Base-by-base conservation (phyloP, 2,113 vertebrate genomes). In the Eurystomus gularis region DNA sequence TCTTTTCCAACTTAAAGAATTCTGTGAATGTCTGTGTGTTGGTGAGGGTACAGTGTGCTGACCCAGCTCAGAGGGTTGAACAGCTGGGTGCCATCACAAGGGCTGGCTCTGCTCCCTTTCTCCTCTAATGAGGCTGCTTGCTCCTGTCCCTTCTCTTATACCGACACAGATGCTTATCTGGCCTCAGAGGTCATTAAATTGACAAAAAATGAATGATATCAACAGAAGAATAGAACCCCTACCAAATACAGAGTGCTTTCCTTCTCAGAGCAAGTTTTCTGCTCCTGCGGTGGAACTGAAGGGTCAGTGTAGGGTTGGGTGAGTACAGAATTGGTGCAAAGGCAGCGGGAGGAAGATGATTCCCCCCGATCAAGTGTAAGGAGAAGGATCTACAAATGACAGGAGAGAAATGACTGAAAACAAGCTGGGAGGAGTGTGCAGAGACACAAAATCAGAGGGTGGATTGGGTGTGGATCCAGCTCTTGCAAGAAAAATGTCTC, bases 401-500 rank as follows among this genome's bases (percentile, higher is more conserved):
- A 51, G 24, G 17, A 7, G 60, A 51, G 51, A 31, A 49, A 29
- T 9, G 12, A 16, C 24, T 24, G 66, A n/a, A 35, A 48, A 73
- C 17, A 42, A 55, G 25, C 11, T n/a, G 14, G 35, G 13, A 10
- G 40, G 6, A 55, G 55, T 11, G 21, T 11, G 29, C 1, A 3
- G 35, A 33, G 49, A 17, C 0, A 2, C 55, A 48, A 9, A 31
- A 35, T 37, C 1, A 4, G 51, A 39, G 42, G n/a, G n/a, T n/a
- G n/a, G n/a, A n/a, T n/a, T n/a, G n/a, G 52, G 11, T 28, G 26
- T 7, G 37, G 52, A 51, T 66, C 44, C 44, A 52, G 8, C 17
- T 73, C 52, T 52, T 33, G 44, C 18, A 68, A n/a, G 28, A n/a
- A 60, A 39, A 60, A 19, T 1, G 2, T 29, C 70, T 39, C n/a